These are phyloP conservation scores for Polymixis lichenea DNA, from an alignment of 2,888 invertebrate species.

Conservation along the genomic window DNA sequence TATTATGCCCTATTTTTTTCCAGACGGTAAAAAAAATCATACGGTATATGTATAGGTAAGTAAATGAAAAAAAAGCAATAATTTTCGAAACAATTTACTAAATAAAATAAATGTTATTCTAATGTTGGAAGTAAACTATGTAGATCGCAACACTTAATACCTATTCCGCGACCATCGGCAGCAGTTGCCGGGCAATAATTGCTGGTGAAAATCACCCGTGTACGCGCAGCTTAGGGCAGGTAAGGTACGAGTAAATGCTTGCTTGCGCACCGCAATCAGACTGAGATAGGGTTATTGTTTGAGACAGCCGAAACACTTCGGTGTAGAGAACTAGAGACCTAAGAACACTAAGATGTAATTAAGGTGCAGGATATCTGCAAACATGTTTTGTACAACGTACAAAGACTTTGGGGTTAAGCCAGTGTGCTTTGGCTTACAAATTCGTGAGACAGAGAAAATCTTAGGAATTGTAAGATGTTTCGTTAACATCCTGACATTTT, in stretches of 20 bases:
- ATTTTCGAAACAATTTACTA: no score
- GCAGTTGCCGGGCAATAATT: not conserved
- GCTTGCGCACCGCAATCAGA: slow-evolving; percentile 63
- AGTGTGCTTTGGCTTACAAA: slow-evolving; percentile 13
- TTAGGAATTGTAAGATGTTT: not conserved
- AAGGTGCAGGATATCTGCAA: slow-evolving; percentile 38
- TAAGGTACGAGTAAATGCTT: slow-evolving; percentile 56
- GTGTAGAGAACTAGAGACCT: slow-evolving; percentile 37
- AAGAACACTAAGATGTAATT: slow-evolving; percentile 51
- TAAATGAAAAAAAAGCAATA: no score
- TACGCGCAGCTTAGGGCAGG: slow-evolving; percentile 24
- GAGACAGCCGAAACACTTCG: slow-evolving; percentile 48
- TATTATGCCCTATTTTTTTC: no score
- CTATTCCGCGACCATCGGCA: no score
- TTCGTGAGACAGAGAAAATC: slow-evolving; percentile 11
- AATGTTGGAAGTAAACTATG: no score
- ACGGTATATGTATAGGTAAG: no score
- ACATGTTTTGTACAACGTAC: slow-evolving; percentile 39
- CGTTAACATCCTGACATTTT: not conserved
- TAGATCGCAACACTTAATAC: no score
- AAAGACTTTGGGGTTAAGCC: slow-evolving; percentile 19
- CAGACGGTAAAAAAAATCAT: no score
- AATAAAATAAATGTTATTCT: no score
- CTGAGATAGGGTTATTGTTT: slow-evolving; percentile 65
- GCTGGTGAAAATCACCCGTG: not conserved